phyloP scores from a whole-genome alignment of 2,888 invertebrate genomes.

The Agonopterix arenella region DNA sequence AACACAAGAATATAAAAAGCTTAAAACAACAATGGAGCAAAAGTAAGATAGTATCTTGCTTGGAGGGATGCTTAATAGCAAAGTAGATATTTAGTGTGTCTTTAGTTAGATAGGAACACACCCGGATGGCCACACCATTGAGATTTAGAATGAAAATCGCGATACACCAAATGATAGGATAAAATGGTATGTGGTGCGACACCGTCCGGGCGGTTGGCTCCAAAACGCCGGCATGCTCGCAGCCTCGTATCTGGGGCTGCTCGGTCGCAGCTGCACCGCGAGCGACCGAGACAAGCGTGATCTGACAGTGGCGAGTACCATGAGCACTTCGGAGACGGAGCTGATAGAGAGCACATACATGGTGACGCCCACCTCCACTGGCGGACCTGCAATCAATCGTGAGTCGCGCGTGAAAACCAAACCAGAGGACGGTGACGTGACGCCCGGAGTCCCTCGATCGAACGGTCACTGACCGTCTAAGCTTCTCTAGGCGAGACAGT shows the following conservation, averaged over 20 bases:
- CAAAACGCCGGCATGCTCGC: slow-evolving; percentile 61
- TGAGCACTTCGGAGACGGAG: slow-evolving; percentile 98
- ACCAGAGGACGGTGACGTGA: slow-evolving; percentile 45
- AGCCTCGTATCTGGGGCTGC: slow-evolving; percentile 74
- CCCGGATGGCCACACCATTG: slow-evolving; percentile 45
- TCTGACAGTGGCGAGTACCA: slow-evolving; percentile 84
- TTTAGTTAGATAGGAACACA: slow-evolving; percentile 38
- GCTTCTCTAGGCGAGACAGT: slow-evolving; percentile 8
- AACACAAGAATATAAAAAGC: slow-evolving; percentile 60
- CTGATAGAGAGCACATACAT: slow-evolving; percentile 99
- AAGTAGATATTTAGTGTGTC: slow-evolving; percentile 44
- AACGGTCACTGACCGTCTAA: slow-evolving; percentile 22
- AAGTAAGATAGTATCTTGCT: slow-evolving; percentile 42
- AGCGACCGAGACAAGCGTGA: slow-evolving; percentile 66
- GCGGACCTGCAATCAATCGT: slow-evolving; percentile 89
- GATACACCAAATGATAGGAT: slow-evolving; percentile 1
- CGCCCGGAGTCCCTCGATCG: slow-evolving; percentile 35
- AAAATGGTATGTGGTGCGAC: slow-evolving; percentile 24
- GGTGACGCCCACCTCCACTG: slow-evolving; percentile 98
- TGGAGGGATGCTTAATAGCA: slow-evolving; percentile 46
- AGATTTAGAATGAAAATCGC: neutral
- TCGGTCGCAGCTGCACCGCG: slow-evolving; percentile 42
- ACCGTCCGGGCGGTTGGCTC: slow-evolving; percentile 40
- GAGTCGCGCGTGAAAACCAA: slow-evolving; percentile 61
- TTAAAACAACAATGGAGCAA: slow-evolving; percentile 50